Evolutionary conservation across 2,797 vertebrate species (phyloP), one percentile per base, ranked within the genome.

Genomic region (Diglossa cyanea): DNA sequence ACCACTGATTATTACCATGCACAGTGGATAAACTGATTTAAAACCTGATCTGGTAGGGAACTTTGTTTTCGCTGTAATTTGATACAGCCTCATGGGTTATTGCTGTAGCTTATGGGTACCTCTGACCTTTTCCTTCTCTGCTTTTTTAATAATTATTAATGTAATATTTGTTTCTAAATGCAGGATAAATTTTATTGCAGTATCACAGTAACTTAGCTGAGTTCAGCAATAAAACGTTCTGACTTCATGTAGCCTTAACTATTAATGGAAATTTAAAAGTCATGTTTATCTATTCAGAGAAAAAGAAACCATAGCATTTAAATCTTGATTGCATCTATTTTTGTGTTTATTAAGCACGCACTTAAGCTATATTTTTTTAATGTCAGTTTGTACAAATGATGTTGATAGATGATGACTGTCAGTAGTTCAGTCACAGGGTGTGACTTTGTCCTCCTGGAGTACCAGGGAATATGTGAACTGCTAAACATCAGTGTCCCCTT

Each of bases 21-120:
- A 66, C 0, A 6, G 81, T 78, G 62, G 65, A 86, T 93, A 86
- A 94, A 83, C 72, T 87, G 65, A 88, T 90, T 77, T 82, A 58
- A 90, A 90, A 89, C 26, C 48, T 79, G 71, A 91, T 87, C 81
- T 93, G 81, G 31, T 92, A 28, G 68, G 44, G 85, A 88, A 63
- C 33, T 92, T 95, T 89, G 80, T 84, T 91, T 92, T 88, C 1
- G 1, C 33, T 93, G 75, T 86, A 67, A 90, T 80, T 71, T 74
- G 42, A 88, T 75, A 31, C 60, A 73, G 33, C 39, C 37, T 85
- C 14, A 2, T 60, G 81, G 45, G 44, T 78, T 48, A 45, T 53
- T 85, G 53, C 63, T 94, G 57, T 66, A 85, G 57, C 21, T 91
- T 67, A 40, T 26, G 63, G 63, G 42, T 91, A 74, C 72, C 35